Evolutionary conservation across 2,888 invertebrate genomes (phyloP).

Genomic region (Conchocele bisecta): DNA sequence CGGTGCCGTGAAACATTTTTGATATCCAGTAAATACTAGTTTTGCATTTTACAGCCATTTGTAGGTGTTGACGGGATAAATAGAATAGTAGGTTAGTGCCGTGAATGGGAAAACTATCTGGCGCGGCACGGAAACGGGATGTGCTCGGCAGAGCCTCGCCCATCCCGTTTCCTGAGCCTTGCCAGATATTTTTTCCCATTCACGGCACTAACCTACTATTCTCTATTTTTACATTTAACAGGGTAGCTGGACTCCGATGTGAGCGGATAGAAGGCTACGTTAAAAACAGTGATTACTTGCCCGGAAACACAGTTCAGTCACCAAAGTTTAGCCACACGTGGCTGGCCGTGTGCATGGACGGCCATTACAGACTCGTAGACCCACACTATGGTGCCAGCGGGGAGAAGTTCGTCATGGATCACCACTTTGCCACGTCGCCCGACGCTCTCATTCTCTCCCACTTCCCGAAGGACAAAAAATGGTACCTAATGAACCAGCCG

Average conservation of each 20-base stretch:
- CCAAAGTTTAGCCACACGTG: slow-evolving; percentile 67
- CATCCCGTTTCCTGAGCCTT: too few species aligned
- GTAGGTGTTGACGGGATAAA: too few species aligned
- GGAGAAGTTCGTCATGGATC: slow-evolving; percentile 71
- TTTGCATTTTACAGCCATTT: too few species aligned
- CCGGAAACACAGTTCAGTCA: slow-evolving; percentile 68
- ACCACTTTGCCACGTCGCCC: slow-evolving; percentile 73
- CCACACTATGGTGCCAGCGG: slow-evolving; percentile 66
- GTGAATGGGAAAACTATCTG: too few species aligned
- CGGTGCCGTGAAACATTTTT: too few species aligned
- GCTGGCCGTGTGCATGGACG: slow-evolving; percentile 71
- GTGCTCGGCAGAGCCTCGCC: too few species aligned
- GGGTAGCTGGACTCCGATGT: slow-evolving; percentile 70
- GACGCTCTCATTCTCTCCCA: slow-evolving; percentile 73
- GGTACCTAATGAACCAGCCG: slow-evolving; percentile 70
- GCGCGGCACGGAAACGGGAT: too few species aligned
- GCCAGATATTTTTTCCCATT: too few species aligned
- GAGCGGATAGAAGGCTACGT: slow-evolving; percentile 72
- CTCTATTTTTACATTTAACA: too few species aligned
- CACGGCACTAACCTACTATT: too few species aligned
- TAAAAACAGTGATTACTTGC: slow-evolving; percentile 68
- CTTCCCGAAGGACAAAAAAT: slow-evolving; percentile 71
- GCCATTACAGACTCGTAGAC: slow-evolving; percentile 70
- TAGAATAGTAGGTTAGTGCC: too few species aligned
- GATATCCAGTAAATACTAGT: too few species aligned